These are phyloP conservation scores for Bungarus multicinctus DNA, from an alignment of 2,113 vertebrate species.

Conservation along the genomic window DNA sequence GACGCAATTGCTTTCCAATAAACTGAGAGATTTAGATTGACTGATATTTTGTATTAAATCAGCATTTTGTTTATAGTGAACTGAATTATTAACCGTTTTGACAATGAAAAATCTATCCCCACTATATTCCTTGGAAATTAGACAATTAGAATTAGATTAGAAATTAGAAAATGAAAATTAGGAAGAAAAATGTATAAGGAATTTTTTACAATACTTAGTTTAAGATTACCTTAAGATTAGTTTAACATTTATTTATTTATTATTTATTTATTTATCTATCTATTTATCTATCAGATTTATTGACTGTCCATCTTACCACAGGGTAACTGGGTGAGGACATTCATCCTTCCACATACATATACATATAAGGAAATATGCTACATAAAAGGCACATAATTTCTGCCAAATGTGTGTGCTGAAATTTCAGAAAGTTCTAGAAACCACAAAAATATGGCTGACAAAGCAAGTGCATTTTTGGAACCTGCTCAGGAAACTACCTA, in stretches of 20 bases:
- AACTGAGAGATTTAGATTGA: neutral
- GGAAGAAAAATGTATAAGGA: conserved; percentile 14
- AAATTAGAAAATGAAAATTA: conserved; percentile 44
- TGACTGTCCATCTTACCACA: too few species aligned
- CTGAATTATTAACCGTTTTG: conserved; percentile 45
- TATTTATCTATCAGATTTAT: too few species aligned
- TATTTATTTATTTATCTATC: too few species aligned
- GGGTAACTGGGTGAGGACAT: neutral
- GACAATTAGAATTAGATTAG: conserved; percentile 16
- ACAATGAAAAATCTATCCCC: conserved; percentile 22
- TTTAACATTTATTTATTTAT: neutral
- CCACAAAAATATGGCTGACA: neutral
- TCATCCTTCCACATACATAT: neutral
- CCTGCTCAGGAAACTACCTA: neutral
- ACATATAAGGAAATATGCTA: neutral
- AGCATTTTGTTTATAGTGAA: neutral
- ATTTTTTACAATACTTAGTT: neutral
- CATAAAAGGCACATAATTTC: neutral
- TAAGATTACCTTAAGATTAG: neutral
- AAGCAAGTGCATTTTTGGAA: neutral
- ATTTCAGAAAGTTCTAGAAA: neutral
- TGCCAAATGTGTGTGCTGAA: neutral
- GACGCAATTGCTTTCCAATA: neutral
- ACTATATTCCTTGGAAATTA: conserved; percentile 38
- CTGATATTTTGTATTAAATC: neutral